Evolutionary conservation across 1,140 invertebrate species (phyloP).

Genomic region (Brachionus manjavacas): DNA sequence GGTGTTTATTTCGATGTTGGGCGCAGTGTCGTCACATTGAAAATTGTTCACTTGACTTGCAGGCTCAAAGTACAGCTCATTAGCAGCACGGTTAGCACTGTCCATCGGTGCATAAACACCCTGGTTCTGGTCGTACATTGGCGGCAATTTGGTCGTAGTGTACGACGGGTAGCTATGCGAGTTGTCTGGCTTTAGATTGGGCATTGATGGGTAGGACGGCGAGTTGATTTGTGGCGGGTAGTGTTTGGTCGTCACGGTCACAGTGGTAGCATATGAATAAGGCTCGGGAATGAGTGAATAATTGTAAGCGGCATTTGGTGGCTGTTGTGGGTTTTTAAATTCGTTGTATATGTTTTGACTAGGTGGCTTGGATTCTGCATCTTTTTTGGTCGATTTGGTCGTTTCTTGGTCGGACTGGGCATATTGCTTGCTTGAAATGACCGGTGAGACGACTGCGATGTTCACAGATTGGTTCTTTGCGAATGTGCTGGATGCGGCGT

Average conservation of each 20-base stretch:
- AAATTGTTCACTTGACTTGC: neutral
- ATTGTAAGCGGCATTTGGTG: no score
- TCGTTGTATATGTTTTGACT: neutral
- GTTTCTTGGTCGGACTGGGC: neutral
- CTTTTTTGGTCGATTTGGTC: neutral
- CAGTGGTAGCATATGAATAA: neutral
- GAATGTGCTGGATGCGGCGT: neutral
- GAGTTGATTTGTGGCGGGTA: neutral
- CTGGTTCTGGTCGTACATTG: neutral
- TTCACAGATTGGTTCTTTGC: neutral
- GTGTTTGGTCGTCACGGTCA: conserved; percentile 15
- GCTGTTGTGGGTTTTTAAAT: neutral
- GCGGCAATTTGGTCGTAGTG: neutral
- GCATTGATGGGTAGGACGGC: neutral
- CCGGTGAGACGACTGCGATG: conserved; percentile 9
- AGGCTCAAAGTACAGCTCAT: neutral
- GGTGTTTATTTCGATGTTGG: neutral
- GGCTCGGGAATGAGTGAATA: neutral
- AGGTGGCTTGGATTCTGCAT: neutral
- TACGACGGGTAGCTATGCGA: neutral
- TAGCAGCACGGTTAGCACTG: neutral
- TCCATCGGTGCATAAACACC: neutral
- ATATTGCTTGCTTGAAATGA: neutral
- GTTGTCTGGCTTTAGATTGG: neutral
- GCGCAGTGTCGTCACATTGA: neutral